Percentiles rank a stretch among this genome's conserved stretches.
These are phyloP conservation scores for Phortica magna DNA, from an alignment of 2,888 invertebrate species.

Conservation along the genomic window DNA sequence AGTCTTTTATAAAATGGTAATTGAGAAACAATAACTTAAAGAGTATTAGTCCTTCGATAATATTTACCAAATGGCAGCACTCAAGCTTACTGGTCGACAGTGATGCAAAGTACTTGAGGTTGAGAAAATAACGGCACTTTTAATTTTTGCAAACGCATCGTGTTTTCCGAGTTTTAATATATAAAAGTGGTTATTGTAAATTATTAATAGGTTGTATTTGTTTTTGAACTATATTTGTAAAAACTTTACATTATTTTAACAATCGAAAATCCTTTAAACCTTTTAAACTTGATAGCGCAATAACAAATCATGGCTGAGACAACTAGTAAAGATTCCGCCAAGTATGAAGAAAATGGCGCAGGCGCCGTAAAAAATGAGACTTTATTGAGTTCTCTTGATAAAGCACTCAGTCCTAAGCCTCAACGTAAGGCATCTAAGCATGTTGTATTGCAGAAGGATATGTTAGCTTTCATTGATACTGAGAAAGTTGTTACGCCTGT, in stretches of 20 bases:
- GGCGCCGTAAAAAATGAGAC: constrained; percentile 59
- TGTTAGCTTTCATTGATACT: constrained; percentile 35
- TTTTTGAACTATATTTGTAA: not conserved
- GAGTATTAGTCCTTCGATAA: too few relatives aligned
- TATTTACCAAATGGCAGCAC: too few relatives aligned
- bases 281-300: not conserved
- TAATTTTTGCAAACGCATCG: constrained; percentile 21
- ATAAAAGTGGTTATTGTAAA: not conserved
- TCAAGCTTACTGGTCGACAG: too few relatives aligned
- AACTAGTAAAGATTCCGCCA: not conserved
- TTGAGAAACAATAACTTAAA: too few relatives aligned
- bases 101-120: not conserved
- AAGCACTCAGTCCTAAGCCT: constrained; percentile 39
- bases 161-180: too few relatives aligned
- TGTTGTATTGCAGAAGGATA: constrained; percentile 42
- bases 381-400: constrained; percentile 29
- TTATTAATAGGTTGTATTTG: not conserved
- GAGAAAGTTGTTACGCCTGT: constrained; percentile 51
- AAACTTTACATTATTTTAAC: not conserved
- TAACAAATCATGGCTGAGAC: not conserved
- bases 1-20: too few relatives aligned
- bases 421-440: constrained; percentile 48
- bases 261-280: not conserved
- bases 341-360: constrained; percentile 70
- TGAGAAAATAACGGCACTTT: constrained; percentile 9